Evolutionary conservation across 2,113 vertebrate species (phyloP).

Genomic region (Boulengerochromis microlepis): DNA sequence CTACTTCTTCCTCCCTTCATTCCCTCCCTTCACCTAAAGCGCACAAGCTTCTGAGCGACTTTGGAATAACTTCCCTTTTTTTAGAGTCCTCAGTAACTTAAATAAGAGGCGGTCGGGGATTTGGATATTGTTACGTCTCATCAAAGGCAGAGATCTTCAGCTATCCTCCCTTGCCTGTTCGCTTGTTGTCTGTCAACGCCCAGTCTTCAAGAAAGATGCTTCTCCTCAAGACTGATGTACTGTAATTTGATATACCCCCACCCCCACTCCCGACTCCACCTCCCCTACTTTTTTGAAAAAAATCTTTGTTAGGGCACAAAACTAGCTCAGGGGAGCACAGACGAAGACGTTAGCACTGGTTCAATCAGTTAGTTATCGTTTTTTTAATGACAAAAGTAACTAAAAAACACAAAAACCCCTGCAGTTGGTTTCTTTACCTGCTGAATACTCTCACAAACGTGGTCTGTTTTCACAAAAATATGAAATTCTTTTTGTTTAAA

Average conservation of each 20-base stretch:
- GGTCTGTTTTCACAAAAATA: not conserved
- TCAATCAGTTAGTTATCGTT: slow-evolving; percentile 4
- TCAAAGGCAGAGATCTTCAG: slow-evolving; percentile 72
- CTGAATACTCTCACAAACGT: not conserved
- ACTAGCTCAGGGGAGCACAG: slow-evolving; percentile 28
- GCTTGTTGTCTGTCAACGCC: slow-evolving; percentile 71
- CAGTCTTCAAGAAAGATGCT: slow-evolving; percentile 63
- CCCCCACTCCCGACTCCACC: not conserved
- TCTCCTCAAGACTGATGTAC: slow-evolving; percentile 65
- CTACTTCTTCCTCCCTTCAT: slow-evolving; percentile 48
- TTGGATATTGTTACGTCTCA: slow-evolving; percentile 78
- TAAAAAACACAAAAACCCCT: not conserved
- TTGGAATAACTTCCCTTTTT: slow-evolving; percentile 75
- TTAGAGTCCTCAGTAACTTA: slow-evolving; percentile 76
- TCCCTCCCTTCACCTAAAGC: slow-evolving; percentile 74
- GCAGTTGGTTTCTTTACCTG: not conserved
- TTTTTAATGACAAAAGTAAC: slow-evolving; percentile 5
- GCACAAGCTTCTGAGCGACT: slow-evolving; percentile 72
- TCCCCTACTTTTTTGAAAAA: slow-evolving; percentile 8
- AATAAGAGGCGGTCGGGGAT: slow-evolving; percentile 75
- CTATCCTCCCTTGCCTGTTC: slow-evolving; percentile 63
- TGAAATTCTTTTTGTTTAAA: not conserved
- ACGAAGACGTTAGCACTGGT: slow-evolving; percentile 12
- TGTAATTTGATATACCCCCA: slow-evolving; percentile 63
- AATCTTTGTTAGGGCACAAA: slow-evolving; percentile 42